Conservation (phyloP, 2,113 vertebrate species). For the Rhinogobius similis region DNA sequence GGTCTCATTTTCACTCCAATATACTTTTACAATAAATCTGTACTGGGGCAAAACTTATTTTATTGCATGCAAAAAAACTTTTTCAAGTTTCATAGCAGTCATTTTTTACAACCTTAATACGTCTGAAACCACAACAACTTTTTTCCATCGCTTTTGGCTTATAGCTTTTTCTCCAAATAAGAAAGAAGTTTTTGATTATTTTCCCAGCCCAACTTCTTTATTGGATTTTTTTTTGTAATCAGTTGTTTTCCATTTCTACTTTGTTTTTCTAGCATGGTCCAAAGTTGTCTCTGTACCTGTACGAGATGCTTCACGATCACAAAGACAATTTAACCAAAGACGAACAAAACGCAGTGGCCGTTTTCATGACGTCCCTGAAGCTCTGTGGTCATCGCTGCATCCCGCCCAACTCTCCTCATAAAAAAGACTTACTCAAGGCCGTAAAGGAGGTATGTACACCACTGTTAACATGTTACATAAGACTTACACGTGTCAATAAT, state of each 20-base stretch:
- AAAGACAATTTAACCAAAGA: conserved; percentile 83
- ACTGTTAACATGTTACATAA: background rate
- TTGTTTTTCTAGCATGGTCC: conserved; percentile 84
- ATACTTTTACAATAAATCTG: too few species aligned
- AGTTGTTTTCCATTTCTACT: background rate
- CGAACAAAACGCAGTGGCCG: conserved; percentile 78
- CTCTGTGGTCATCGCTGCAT: conserved; percentile 88
- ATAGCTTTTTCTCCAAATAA: background rate
- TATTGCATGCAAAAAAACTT: too few species aligned
- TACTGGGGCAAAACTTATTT: too few species aligned
- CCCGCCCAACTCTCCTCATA: conserved; percentile 81
- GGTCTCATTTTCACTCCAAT: too few species aligned
- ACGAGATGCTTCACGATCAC: conserved; percentile 90
- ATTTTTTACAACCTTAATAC: too few species aligned
- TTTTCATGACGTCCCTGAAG: conserved; percentile 87
- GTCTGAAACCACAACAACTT: background rate
- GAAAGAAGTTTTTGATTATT: background rate
- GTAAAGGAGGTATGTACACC: conserved; percentile 83
- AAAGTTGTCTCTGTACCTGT: conserved; percentile 90
- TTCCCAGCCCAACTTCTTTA: background rate
- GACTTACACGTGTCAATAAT: background rate
- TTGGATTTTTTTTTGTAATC: background rate
- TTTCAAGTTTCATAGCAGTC: too few species aligned
- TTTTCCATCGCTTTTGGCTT: background rate
- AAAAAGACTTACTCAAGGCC: conserved; percentile 86